These are phyloP conservation scores for Erinaceus europaeus DNA, from an alignment of 2,113 vertebrate genomes.

Conservation along the genomic window DNA sequence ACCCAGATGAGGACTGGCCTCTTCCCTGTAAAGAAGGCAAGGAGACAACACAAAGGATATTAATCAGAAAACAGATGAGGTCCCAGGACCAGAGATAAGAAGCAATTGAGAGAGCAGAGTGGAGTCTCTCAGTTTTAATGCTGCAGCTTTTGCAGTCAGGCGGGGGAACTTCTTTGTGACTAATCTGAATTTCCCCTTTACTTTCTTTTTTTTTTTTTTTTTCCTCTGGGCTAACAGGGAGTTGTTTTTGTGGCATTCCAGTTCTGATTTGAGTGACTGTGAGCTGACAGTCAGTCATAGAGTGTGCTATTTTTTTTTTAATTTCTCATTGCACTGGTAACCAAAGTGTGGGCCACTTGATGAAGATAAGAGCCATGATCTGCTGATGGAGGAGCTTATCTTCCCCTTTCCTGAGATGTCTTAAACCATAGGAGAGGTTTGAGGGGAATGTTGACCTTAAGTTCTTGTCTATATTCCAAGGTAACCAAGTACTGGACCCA, in stretches of 20 bases:
- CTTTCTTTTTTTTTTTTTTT: conserved; percentile 77
- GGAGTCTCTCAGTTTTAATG: conserved; percentile 77
- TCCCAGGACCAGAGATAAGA: conserved; percentile 59
- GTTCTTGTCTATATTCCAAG: neutral
- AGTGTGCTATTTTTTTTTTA: conserved; percentile 67
- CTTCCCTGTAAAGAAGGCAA: conserved; percentile 1
- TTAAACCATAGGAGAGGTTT: neutral
- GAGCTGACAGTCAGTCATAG: conserved; percentile 64
- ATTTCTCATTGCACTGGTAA: conserved; percentile 62
- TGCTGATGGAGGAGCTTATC: neutral
- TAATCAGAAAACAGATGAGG: conserved; percentile 19
- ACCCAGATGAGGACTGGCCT: neutral
- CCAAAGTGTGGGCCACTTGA: conserved; percentile 49
- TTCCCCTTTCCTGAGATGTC: neutral
- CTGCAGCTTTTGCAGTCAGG: conserved; percentile 75
- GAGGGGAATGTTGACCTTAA: neutral
- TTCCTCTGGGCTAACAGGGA: conserved; percentile 78
- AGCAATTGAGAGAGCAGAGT: conserved; percentile 68
- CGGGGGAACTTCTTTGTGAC: conserved; percentile 88
- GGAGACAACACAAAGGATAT: neutral
- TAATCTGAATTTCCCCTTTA: conserved; percentile 86
- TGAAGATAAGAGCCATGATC: conserved; percentile 40
- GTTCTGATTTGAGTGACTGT: conserved; percentile 83
- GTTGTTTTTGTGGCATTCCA: conserved; percentile 83
- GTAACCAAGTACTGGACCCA: neutral